Conservation (phyloP, 53 echinoderm and acorn worm genomes). For the Stichopus horrens region DNA sequence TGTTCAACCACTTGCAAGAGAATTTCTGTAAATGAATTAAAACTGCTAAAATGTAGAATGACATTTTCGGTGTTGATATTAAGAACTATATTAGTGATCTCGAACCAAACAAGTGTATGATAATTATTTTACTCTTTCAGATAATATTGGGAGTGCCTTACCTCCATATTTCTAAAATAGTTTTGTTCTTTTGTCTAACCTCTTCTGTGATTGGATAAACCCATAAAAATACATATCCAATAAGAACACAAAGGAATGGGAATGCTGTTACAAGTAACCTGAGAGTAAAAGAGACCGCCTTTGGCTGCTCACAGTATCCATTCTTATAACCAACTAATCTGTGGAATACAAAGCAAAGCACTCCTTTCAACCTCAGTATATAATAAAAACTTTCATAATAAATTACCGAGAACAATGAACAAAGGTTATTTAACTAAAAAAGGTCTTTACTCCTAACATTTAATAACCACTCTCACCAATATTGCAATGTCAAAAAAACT, state of each 20-base stretch:
- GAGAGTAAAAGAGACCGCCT: conserved; percentile 67
- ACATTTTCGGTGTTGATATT: neutral
- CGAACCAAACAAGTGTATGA: neutral
- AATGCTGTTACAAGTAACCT: conserved; percentile 81
- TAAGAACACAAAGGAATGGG: conserved; percentile 64
- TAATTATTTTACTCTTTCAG: too few species aligned
- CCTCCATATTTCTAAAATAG: conserved; percentile 96
- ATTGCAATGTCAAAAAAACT: too few species aligned
- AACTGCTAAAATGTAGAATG: neutral
- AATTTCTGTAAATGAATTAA: too few species aligned
- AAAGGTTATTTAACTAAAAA: too few species aligned
- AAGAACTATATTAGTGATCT: neutral
- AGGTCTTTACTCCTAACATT: too few species aligned
- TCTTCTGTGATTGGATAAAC: conserved; percentile 96
- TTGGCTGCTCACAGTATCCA: conserved; percentile 76
- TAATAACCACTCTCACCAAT: too few species aligned
- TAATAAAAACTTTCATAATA: too few species aligned
- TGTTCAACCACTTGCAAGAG: too few species aligned
- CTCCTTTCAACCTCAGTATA: neutral
- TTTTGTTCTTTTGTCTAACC: conserved; percentile 76
- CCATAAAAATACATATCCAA: conserved; percentile 74
- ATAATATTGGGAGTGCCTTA: conserved; percentile 10
- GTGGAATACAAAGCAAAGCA: neutral
- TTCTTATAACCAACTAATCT: conserved; percentile 73
- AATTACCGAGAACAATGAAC: too few species aligned